Evolutionary conservation across 1,140 invertebrate genomes (phyloP).

Genomic region (Galleria mellonella): DNA sequence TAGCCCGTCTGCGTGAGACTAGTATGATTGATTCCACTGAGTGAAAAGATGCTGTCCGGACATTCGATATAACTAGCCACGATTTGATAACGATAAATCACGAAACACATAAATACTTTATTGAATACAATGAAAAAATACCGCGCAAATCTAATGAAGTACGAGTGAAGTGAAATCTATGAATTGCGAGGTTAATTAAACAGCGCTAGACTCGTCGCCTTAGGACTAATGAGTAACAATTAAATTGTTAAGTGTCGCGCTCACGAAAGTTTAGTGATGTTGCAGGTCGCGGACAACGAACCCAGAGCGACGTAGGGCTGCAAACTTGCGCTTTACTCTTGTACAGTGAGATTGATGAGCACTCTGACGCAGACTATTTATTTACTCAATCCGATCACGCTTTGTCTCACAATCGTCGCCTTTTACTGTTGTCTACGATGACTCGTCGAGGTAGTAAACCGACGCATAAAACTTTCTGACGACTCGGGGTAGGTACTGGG

Average conservation of each 20-base stretch:
- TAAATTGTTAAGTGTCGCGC: slow-evolving; percentile 61
- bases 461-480: slow-evolving; percentile 40
- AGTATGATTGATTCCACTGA: slow-evolving; percentile 49
- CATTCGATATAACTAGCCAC: slow-evolving; percentile 11
- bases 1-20: slow-evolving; percentile 29
- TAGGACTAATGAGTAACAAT: slow-evolving; percentile 62
- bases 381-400: slow-evolving; percentile 64
- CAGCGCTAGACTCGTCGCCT: slow-evolving; percentile 40
- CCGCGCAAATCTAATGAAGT: slow-evolving; percentile 28
- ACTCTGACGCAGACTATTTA: slow-evolving; percentile 55
- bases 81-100: slow-evolving; percentile 37
- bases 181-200: slow-evolving; percentile 48
- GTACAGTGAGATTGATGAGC: slow-evolving; percentile 58
- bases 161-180: slow-evolving; percentile 24
- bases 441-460: slow-evolving; percentile 33
- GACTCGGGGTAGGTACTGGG: slow-evolving; percentile 19
- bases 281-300: slow-evolving; percentile 52
- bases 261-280: slow-evolving; percentile 55
- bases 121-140: slow-evolving; percentile 8
- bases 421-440: slow-evolving; percentile 44
- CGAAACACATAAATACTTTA: slow-evolving; percentile 10
- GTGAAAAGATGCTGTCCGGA: slow-evolving; percentile 22
- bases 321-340: slow-evolving; percentile 55
- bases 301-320: slow-evolving; percentile 23
- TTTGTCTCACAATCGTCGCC: slow-evolving; percentile 55